These are phyloP conservation scores for Drosophila anomalata DNA, from an alignment of 2,888 invertebrate species.

Conservation along the genomic window DNA sequence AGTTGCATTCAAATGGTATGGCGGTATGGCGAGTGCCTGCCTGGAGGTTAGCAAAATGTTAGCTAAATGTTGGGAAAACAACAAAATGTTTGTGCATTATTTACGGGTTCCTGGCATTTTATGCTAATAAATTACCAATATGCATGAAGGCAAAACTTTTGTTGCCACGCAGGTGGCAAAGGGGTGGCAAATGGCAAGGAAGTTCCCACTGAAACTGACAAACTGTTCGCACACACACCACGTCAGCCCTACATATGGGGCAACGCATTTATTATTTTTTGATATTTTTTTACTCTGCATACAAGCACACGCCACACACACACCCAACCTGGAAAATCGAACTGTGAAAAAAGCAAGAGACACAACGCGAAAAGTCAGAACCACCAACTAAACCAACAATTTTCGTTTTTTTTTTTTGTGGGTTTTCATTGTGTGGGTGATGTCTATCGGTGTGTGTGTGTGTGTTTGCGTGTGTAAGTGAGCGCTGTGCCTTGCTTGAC, in stretches of 20 bases:
- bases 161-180: conserved; percentile 60
- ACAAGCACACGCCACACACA: neutral
- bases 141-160: conserved; percentile 72
- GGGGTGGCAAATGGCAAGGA: conserved; percentile 13
- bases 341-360: conserved; percentile 37
- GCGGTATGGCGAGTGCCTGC: neutral
- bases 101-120: conserved; percentile 74
- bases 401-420: conserved; percentile 9
- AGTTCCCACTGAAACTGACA: conserved; percentile 61
- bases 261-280: conserved; percentile 66
- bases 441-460: conserved; percentile 18
- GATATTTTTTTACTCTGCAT: conserved; percentile 56
- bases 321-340: conserved; percentile 63
- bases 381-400: conserved; percentile 50
- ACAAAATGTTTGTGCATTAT: conserved; percentile 74
- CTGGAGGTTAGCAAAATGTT: conserved; percentile 22
- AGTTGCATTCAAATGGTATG: conserved; percentile 29
- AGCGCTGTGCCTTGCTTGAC: conserved; percentile 67
- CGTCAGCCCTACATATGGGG: conserved; percentile 18
- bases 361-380: conserved; percentile 51
- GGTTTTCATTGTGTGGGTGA: conserved; percentile 37
- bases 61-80: conserved; percentile 48
- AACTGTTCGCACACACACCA: conserved; percentile 52
- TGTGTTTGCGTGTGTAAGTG: conserved; percentile 7
- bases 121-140: conserved; percentile 77